Conservation (phyloP, 2,797 vertebrate species). For the Enteromius treurensis region DNA sequence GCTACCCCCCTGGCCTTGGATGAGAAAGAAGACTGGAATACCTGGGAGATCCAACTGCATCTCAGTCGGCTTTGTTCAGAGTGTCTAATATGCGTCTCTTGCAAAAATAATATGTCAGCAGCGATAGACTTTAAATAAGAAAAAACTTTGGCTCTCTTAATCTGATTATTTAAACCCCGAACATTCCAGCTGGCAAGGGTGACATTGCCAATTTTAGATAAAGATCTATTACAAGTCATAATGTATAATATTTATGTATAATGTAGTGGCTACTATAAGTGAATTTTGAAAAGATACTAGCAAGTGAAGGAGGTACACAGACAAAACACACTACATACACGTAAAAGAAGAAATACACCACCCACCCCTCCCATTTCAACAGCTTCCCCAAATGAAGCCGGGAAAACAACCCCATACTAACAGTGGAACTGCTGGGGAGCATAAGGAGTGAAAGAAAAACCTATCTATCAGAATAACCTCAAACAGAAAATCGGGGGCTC, state of each 20-base stretch:
- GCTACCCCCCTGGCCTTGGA: constrained; percentile 29
- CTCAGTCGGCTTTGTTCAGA: constrained; percentile 23
- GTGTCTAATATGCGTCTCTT: constrained; percentile 40
- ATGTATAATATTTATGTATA: not conserved
- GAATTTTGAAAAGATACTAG: not conserved
- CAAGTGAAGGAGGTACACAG: not conserved
- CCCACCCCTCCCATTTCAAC: not conserved
- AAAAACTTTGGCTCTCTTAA: constrained; percentile 1
- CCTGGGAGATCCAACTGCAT: constrained; percentile 28
- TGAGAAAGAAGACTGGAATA: constrained; percentile 43
- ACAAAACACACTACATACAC: not conserved
- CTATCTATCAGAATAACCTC: not conserved
- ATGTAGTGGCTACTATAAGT: not conserved
- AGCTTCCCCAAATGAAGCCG: not conserved
- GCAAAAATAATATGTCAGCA: constrained; percentile 32
- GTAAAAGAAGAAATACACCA: too few species aligned
- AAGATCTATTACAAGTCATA: not conserved
- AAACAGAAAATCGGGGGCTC: not conserved
- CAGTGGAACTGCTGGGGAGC: not conserved
- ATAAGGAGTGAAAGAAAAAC: not conserved
- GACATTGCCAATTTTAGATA: not conserved
- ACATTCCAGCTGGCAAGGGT: not conserved
- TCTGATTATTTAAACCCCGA: not conserved
- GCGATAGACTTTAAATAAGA: not conserved
- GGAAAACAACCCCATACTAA: not conserved